A percentile compares a stretch with the other conserved stretches of the same genome.
Evolutionary conservation across 2,113 vertebrate genomes (phyloP).

Genomic region (Pelodiscus sinensis): DNA sequence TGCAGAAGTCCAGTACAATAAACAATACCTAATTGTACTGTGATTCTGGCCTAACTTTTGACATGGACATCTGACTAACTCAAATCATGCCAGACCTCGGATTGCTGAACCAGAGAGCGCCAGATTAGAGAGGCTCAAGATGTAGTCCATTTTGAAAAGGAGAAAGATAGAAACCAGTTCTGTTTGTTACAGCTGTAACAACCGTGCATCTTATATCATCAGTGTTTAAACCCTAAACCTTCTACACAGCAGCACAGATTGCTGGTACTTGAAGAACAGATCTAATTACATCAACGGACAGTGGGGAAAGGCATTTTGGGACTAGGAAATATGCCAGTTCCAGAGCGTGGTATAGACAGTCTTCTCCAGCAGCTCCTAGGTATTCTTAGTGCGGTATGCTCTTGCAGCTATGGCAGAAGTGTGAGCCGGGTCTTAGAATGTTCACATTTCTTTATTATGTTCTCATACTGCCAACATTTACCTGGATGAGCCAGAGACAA

Average conservation of each 20-base stretch:
- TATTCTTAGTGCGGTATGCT: conserved; percentile 26
- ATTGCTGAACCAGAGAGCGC: no score
- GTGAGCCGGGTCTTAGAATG: conserved; percentile 26
- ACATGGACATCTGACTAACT: no score
- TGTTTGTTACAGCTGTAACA: not conserved
- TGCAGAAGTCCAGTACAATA: not conserved
- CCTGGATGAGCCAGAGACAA: conserved; percentile 10
- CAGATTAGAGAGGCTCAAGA: no score
- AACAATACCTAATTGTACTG: not conserved
- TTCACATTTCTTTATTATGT: conserved; percentile 55
- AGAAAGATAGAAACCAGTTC: not conserved
- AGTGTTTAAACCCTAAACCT: not conserved
- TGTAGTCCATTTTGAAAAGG: not conserved
- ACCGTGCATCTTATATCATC: not conserved
- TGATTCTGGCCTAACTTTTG: no score
- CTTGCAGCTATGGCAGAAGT: conserved; percentile 30
- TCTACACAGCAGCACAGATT: not conserved
- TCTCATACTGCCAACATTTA: conserved; percentile 9
- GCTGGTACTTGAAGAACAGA: not conserved
- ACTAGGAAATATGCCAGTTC: conserved; percentile 24
- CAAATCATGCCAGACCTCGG: no score
- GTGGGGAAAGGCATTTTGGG: conserved; percentile 8
- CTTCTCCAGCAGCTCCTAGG: conserved; percentile 39
- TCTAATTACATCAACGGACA: conserved; percentile 18
- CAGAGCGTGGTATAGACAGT: conserved; percentile 19